Evolutionary conservation across 1,140 invertebrate species (phyloP), one percentile per base, ranked within the genome.

Genomic region (Pteromalus puparum): DNA sequence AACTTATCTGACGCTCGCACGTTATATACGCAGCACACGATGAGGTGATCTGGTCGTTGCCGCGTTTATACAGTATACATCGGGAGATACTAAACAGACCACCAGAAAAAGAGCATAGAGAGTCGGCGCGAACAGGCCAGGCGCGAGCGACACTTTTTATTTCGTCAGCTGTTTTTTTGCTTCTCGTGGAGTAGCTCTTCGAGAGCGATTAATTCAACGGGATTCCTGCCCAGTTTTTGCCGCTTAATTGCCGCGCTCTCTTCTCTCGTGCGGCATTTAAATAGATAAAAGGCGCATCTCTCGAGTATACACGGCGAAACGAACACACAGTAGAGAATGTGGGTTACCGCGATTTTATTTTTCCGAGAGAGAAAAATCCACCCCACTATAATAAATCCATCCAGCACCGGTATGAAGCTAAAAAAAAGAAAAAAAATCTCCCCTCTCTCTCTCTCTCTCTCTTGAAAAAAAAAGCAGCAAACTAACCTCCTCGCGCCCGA

Each of bases 1-100:
- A 61, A 91, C 88, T 91, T 91, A 91, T 91, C 90, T 91, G 88
- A 89, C 90, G 88, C 88, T 85, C 74, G 79, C 87, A 87, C 89
- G 61, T 48, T 48, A 15, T 34, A 38, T 85, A 87, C 26, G 15
- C 30, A 24, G 74, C 65, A 21, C 21, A n/a, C 72, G 72, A n/a
- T 34, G 72, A 30, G 72, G 84, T 89, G 89, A 90, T 90, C 88
- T 88, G 88, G 86, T 84, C 83, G 81, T 76, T 83, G 81, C 76
- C 84, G 81, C 80, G 72, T 21, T 70, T 70, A 70, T 70, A 70
- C 7, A 42, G 21, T 0, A 5, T 6, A 74, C 7, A n/a, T 26
- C 65, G 65, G 10, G 48, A 75, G 84, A 80, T 83, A 86, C 79
- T 84, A 82, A 87, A 86, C 86, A 85, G 84, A 85, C 74, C 81